phyloP scores from a whole-genome alignment of 2,888 invertebrate genomes.

The Fragum fragum region DNA sequence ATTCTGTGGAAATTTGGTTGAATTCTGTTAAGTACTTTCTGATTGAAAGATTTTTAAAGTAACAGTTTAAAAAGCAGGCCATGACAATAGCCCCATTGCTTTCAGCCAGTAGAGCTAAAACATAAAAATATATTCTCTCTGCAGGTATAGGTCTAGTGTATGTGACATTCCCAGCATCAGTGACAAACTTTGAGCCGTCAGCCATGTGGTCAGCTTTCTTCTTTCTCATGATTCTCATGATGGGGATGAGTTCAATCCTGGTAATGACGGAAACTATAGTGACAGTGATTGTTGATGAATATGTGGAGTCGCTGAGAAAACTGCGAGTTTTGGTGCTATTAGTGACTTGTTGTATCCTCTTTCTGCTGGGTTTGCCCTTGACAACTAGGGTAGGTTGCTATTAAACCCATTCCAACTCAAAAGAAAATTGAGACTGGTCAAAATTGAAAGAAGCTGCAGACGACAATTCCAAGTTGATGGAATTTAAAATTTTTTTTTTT shows the following conservation, averaged over 20 bases:
- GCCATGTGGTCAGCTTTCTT: constrained; percentile 82
- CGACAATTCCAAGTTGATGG: too few species aligned
- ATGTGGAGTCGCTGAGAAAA: constrained; percentile 65
- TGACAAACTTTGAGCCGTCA: constrained; percentile 77
- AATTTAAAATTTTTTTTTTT: too few species aligned
- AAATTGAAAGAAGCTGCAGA: too few species aligned
- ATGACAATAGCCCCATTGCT: too few species aligned
- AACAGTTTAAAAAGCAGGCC: too few species aligned
- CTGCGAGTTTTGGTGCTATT: constrained; percentile 88
- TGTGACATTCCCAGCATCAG: constrained; percentile 79
- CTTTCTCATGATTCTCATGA: constrained; percentile 80
- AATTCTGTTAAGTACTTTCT: too few species aligned
- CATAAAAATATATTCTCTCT: background rate
- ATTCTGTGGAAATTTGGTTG: too few species aligned
- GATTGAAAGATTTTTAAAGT: too few species aligned
- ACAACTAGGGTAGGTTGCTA: constrained; percentile 88
- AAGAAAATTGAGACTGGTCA: too few species aligned
- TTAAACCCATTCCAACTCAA: background rate
- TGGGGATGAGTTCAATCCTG: constrained; percentile 80
- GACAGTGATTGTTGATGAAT: constrained; percentile 78
- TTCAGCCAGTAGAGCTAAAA: too few species aligned
- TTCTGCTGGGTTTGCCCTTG: constrained; percentile 92
- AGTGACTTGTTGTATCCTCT: constrained; percentile 90
- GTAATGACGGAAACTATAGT: constrained; percentile 77
- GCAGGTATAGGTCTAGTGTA: constrained; percentile 82